These are phyloP conservation scores for Rhabdomys dilectus DNA, from an alignment of 2,113 vertebrate species.

Conservation along the genomic window DNA sequence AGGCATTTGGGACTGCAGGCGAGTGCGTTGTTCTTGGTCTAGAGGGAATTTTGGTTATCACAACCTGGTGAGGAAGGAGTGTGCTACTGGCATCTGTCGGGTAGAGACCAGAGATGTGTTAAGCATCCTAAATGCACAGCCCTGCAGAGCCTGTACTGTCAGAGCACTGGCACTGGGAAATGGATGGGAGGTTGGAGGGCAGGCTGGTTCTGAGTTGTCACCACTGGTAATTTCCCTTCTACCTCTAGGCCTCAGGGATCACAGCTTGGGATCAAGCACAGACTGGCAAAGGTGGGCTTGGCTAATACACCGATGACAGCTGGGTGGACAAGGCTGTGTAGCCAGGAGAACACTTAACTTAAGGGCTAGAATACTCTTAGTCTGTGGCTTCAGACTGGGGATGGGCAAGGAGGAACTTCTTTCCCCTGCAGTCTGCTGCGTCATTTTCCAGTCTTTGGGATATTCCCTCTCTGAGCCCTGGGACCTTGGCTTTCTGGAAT, in stretches of 20 bases:
- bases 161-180: background rate
- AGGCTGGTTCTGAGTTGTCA: background rate
- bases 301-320: background rate
- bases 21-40: background rate
- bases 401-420: background rate
- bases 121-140: background rate
- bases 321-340: background rate
- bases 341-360: background rate
- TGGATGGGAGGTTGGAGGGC: background rate
- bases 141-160: background rate
- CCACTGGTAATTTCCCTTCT: background rate
- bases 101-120: background rate
- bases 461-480: background rate
- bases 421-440: background rate
- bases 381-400: background rate
- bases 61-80: background rate
- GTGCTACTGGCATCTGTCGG: background rate
- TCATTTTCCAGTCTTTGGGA: background rate
- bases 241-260: background rate
- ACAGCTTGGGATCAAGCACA: background rate
- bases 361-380: background rate
- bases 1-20: background rate
- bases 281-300: background rate
- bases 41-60: background rate
- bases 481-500: background rate